These are phyloP conservation scores for Vidua macroura DNA, from an alignment of 2,113 vertebrate genomes.

Conservation along the genomic window DNA sequence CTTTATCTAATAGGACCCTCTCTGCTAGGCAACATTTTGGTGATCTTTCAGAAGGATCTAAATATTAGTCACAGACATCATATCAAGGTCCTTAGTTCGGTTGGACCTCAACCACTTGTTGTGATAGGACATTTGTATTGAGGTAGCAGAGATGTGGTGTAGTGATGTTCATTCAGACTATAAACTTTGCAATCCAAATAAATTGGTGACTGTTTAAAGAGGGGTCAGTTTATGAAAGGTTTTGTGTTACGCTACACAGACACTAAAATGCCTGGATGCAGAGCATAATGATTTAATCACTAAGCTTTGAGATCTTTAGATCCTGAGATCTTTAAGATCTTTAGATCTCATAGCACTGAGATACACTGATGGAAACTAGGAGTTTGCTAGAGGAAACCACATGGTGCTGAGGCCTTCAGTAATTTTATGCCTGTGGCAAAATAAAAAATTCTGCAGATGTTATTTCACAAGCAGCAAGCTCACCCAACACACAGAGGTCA, in stretches of 20 bases:
- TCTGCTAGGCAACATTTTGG: background rate
- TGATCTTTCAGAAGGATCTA: background rate
- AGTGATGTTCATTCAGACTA: background rate
- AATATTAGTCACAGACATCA: background rate
- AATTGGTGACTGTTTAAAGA: background rate
- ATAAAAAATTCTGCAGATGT: background rate
- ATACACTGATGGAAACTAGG: background rate
- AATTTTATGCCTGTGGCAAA: background rate
- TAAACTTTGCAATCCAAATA: background rate
- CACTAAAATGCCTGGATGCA: background rate
- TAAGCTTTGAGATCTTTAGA: background rate
- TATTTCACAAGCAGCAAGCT: background rate
- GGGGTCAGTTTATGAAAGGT: background rate
- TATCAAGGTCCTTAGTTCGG: background rate
- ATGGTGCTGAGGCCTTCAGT: background rate
- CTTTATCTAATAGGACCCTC: background rate
- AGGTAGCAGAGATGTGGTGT: background rate
- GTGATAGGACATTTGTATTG: background rate
- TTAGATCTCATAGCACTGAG: background rate
- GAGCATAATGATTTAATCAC: background rate
- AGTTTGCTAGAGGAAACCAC: background rate
- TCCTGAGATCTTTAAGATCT: background rate
- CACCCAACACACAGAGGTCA: background rate
- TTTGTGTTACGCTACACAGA: rapidly evolving
- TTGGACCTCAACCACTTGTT: background rate